Conservation (phyloP, 2,888 invertebrate genomes). For the Volucella inanis region DNA sequence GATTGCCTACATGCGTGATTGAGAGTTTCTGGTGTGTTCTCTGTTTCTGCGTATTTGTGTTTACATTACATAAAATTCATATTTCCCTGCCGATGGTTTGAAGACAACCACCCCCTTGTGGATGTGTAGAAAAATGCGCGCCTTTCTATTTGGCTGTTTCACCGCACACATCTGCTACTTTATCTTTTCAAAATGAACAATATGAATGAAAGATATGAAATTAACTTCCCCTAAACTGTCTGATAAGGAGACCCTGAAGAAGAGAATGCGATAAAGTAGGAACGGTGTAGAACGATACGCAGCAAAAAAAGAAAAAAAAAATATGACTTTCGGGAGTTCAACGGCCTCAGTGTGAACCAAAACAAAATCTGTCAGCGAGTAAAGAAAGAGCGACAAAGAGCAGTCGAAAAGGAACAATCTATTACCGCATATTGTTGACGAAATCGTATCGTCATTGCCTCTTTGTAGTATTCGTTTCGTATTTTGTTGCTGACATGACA, state of each 20-base stretch:
- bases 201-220: slow-evolving; percentile 14
- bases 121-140: slow-evolving; percentile 30
- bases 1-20: neutral
- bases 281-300: slow-evolving; percentile 1
- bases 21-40: neutral
- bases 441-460: slow-evolving; percentile 37
- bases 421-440: slow-evolving; percentile 52
- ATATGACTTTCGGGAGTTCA: slow-evolving; percentile 76
- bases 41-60: neutral
- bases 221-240: slow-evolving; percentile 7
- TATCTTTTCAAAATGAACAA: neutral
- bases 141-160: slow-evolving; percentile 6
- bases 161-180: slow-evolving; percentile 24
- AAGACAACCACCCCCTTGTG: neutral
- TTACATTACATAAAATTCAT: slow-evolving; percentile 25
- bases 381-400: slow-evolving; percentile 23
- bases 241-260: slow-evolving; percentile 4
- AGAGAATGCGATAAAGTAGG: neutral
- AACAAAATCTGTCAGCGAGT: slow-evolving; percentile 61
- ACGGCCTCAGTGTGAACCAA: slow-evolving; percentile 76
- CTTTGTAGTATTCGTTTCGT: slow-evolving; percentile 12
- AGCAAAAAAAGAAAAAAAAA: slow-evolving; percentile 13
- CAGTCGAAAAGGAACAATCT: slow-evolving; percentile 27
- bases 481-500: neutral
- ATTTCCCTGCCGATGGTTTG: neutral